phyloP scores from a whole-genome alignment of 2,113 vertebrate species.

The Loxodonta africana region DNA sequence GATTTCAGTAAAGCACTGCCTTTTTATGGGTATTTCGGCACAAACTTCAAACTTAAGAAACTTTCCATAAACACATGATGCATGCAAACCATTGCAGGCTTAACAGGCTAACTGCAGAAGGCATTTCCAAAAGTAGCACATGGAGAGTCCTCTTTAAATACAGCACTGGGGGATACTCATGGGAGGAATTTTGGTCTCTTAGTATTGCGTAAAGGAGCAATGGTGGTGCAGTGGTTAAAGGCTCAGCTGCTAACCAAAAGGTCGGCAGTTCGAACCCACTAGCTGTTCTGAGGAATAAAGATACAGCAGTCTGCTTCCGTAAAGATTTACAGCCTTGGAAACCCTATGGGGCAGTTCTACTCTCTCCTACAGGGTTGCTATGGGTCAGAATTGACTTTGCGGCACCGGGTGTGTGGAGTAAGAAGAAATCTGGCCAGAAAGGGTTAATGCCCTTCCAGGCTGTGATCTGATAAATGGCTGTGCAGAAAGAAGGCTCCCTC shows the following conservation, averaged over 20 bases:
- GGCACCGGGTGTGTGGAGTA: not conserved
- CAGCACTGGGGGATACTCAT: no score
- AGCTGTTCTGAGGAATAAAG: not conserved
- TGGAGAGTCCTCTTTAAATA: not conserved
- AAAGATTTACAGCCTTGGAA: not conserved
- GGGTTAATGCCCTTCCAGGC: slow-evolving; percentile 87
- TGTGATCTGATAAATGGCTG: slow-evolving; percentile 95
- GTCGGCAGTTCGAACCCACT: not conserved
- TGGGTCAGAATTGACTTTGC: not conserved
- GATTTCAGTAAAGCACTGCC: not conserved
- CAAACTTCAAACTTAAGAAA: slow-evolving; percentile 69
- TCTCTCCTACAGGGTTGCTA: not conserved
- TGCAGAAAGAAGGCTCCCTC: slow-evolving; percentile 96
- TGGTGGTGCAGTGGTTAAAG: not conserved
- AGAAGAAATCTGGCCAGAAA: slow-evolving; percentile 78
- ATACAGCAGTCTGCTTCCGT: not conserved
- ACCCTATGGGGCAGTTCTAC: not conserved
- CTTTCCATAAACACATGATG: not conserved
- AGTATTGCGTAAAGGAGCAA: not conserved
- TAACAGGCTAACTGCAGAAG: not conserved
- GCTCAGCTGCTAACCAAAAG: not conserved
- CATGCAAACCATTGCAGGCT: not conserved
- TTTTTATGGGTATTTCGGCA: slow-evolving; percentile 41
- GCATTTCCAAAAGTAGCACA: not conserved
- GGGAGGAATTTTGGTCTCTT: not conserved